Percentiles rank a stretch among this genome's conserved stretches.
phyloP scores from a whole-genome alignment of 2,888 invertebrate species.

The Mythimna loreyi region DNA sequence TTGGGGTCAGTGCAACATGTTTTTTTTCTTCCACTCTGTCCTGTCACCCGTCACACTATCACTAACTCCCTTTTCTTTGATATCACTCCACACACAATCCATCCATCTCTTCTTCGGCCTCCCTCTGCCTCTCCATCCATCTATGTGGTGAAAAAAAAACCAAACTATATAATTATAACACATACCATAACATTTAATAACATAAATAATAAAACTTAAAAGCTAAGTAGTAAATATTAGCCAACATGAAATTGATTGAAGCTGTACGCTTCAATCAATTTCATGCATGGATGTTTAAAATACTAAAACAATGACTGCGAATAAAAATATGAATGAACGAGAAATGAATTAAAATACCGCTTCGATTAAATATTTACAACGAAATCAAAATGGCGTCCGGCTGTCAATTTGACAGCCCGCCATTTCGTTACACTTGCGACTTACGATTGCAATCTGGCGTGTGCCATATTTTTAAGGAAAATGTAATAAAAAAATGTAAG shows the following conservation, averaged over 20 bases:
- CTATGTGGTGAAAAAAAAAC: too few relatives aligned
- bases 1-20: too few relatives aligned
- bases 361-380: slow-evolving; percentile 25
- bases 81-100: too few relatives aligned
- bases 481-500: slow-evolving; percentile 17
- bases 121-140: too few relatives aligned
- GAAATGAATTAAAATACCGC: slow-evolving; percentile 22
- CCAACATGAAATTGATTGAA: too few relatives aligned
- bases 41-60: too few relatives aligned
- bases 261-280: slow-evolving; percentile 8
- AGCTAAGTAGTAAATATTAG: slow-evolving; percentile 1
- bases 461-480: slow-evolving; percentile 41
- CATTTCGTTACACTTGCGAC: slow-evolving; percentile 47
- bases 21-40: too few relatives aligned
- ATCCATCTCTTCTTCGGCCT: too few relatives aligned
- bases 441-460: slow-evolving; percentile 55
- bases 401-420: slow-evolving; percentile 63
- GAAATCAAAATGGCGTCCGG: slow-evolving; percentile 55
- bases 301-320: slow-evolving; percentile 27
- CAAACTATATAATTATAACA: too few relatives aligned
- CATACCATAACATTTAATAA: too few relatives aligned
- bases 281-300: background rate
- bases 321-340: slow-evolving; percentile 26
- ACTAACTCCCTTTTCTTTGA: too few relatives aligned
- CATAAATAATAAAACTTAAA: too few relatives aligned